phyloP scores from a whole-genome alignment of 2,888 invertebrate genomes.

The Sussaba pulchella region DNA sequence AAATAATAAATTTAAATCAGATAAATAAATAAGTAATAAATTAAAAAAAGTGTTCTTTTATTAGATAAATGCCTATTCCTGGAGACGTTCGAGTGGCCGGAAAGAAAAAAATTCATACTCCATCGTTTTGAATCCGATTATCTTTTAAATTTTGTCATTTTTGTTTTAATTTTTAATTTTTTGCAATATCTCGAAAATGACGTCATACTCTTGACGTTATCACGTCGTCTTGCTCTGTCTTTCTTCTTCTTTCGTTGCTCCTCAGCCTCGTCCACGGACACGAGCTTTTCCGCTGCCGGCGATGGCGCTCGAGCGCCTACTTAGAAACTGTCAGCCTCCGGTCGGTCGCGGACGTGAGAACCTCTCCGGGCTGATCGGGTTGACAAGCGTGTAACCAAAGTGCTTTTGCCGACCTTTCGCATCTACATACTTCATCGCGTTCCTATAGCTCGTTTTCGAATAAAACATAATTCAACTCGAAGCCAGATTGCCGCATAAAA shows the following conservation, averaged over 20 bases:
- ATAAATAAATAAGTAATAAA: too few species aligned
- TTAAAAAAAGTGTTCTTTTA: too few species aligned
- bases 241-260: background rate
- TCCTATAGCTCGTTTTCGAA: background rate
- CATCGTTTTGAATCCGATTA: too few species aligned
- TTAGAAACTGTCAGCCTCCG: slow-evolving; percentile 55
- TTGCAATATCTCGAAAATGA: too few species aligned
- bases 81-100: background rate
- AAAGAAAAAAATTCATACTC: too few species aligned
- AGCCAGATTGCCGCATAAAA: slow-evolving; percentile 10
- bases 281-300: slow-evolving; percentile 32
- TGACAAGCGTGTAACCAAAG: slow-evolving; percentile 54
- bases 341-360: slow-evolving; percentile 32
- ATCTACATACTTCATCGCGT: background rate
- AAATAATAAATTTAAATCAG: too few species aligned
- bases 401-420: slow-evolving; percentile 14
- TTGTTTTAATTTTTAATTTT: background rate
- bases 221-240: slow-evolving; percentile 12
- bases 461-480: slow-evolving; percentile 6
- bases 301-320: slow-evolving; percentile 44
- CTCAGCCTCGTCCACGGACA: background rate
- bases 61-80: too few species aligned
- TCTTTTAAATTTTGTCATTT: slow-evolving; percentile 34
- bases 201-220: too few species aligned
- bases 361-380: slow-evolving; percentile 41